phyloP scores from a whole-genome alignment of 2,888 invertebrate species.

The Dolichomitus sp. region DNA sequence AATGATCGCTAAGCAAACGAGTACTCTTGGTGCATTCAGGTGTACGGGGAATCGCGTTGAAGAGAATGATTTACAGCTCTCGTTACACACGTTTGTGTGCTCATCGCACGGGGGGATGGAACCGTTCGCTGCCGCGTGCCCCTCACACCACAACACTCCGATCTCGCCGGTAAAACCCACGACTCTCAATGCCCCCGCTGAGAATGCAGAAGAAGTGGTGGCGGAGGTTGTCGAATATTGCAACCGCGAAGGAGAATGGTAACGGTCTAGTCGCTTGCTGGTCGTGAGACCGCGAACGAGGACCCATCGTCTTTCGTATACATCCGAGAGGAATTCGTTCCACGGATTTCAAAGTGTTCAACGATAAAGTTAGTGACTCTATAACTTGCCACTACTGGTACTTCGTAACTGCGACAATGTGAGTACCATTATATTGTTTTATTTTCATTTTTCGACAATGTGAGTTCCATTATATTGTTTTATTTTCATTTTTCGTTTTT shows the following conservation, averaged over 20 bases:
- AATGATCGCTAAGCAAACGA: neutral
- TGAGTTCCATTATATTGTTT: neutral
- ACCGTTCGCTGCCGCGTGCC: constrained; percentile 9
- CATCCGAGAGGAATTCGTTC: constrained; percentile 42
- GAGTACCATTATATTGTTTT: neutral
- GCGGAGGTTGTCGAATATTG: constrained; percentile 84
- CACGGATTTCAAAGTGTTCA: constrained; percentile 51
- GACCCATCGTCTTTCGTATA: constrained; percentile 66
- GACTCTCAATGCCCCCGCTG: constrained; percentile 58
- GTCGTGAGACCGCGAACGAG: constrained; percentile 79
- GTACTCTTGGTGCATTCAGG: neutral
- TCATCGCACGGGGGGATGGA: constrained; percentile 25
- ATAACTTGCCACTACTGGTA: neutral
- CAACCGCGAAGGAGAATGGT: constrained; percentile 83
- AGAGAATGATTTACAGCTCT: constrained; percentile 14
- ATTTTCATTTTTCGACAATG: neutral
- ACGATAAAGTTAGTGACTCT: neutral
- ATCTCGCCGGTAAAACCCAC: constrained; percentile 15
- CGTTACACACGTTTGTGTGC: neutral
- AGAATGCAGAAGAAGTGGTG: constrained; percentile 78
- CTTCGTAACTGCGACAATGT: neutral
- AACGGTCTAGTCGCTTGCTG: constrained; percentile 82
- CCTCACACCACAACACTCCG: constrained; percentile 9
- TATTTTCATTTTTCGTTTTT: neutral
- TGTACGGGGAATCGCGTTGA: neutral